Base-by-base conservation (phyloP, 2,888 invertebrate species). In the Ichneumoninae sp. region DNA sequence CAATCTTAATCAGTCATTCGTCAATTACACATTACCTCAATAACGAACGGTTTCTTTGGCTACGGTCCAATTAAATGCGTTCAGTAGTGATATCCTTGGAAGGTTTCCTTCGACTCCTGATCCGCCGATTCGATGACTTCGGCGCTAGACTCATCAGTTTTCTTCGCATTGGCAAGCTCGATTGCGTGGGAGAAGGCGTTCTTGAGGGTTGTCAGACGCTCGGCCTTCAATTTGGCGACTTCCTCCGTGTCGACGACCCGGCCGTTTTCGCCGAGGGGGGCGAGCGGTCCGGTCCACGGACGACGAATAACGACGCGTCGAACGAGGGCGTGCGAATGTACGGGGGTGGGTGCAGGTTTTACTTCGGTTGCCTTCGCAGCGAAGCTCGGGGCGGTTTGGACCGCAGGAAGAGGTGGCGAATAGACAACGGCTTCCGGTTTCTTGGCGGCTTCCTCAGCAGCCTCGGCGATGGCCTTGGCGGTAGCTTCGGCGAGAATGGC, bases 201-300 rank as follows among this genome's bases (percentile, higher is more conserved):
- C 3, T 83, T 83, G 33, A 76, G 70, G 40, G 74, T 73, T 19
- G 73, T 7, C 4, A 44, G 22, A 83, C 90, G 90, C 57, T 89
- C 89, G 0, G 88, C 88, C 81, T 89, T 89, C 40, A 89, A 88
- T 19, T 81, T 80, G 4, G 89, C 87, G 2, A 89, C 89, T 87
- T 92, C 89, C 68, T 90, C 87, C 3, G 89, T 88, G 83, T 89
- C 89, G 69, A 89, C 83, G 22, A 89, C 86, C 68, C 88, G 85
- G 16, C 89, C 89, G 79, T 90, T 85, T 22, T 88, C 57, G 8
- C 89, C 90, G 3, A 91, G 83, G 5, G 89, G 88, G 0, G 89
- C 88, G 33, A 63, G 33, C 4, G 60, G 60, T 0, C 60, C 60
- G n/a, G 30, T 16, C 33, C 33, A 63, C 0, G 60, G 60, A 6